Base-by-base conservation (phyloP, 2,797 vertebrate species). In the Apogon talboti region DNA sequence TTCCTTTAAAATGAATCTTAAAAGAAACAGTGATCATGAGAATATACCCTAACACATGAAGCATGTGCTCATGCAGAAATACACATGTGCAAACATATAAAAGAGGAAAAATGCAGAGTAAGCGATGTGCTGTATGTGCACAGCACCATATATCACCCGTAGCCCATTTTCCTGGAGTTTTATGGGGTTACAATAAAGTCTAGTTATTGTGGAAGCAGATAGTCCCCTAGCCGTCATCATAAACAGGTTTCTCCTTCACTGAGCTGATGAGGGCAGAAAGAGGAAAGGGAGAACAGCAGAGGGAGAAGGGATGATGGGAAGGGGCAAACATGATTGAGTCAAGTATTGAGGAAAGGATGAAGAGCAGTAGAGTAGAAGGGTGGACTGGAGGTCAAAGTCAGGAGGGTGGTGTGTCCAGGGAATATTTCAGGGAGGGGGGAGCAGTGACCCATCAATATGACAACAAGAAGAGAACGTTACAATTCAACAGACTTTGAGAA, bases 121-220 rank as follows among this genome's bases (percentile, higher is more conserved):
- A 63, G 52, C 65, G 24, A 28, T 19, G 11, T 52, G 33, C 35
- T 76, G 43, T 59, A 65, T 59, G 73, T 38, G 55, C 35, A 61
- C 16, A 8, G 42, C 28, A 19, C 48, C 68, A 69, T 81, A 79
- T 55, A 78, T 84, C 63, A 78, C 40, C 61, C 70, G 43, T 35
- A 75, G 47, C 43, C 66, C 42, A 75, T 86, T 88, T 83, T 82
- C 64, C 44, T 56, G 35, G 71, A 50, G 56, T 75, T 87, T 89
- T 86, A 83, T 85, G 66, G 49, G 55, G 63, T 83, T 79, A 82
- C 70, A 89, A 77, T 85, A 83, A 83, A 85, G 77, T 78, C 69
- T 43, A 53, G 76, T 86, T 87, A 88, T 80, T 76, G 66, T 85
- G 77, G 74, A 84, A 77, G 71, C 67, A 82, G 79, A 87, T 61